A percentile compares a stretch with the other conserved stretches of the same genome.
These are phyloP conservation scores for Hermetia illucens DNA, from an alignment of 1,140 invertebrate genomes.

Conservation along the genomic window DNA sequence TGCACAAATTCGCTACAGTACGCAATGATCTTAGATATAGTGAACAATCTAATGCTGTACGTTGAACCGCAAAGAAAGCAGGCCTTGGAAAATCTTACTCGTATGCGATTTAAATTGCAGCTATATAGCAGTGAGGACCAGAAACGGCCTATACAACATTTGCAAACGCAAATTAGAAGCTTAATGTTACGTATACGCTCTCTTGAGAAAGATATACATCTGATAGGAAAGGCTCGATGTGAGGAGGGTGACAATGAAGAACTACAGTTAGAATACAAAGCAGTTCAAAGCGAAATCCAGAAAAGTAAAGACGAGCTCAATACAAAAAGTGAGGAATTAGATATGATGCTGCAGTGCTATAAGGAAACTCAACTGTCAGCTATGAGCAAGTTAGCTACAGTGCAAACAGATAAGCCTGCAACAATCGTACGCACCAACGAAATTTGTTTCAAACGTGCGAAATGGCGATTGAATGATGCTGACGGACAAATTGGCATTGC, in stretches of 20 bases:
- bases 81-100: constrained; percentile 71
- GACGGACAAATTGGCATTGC: constrained; percentile 96
- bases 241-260: constrained; percentile 54
- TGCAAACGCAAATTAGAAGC: constrained; percentile 74
- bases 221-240: constrained; percentile 64
- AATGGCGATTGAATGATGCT: constrained; percentile 92
- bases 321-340: constrained; percentile 78
- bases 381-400: constrained; percentile 37
- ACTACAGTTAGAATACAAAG: constrained; percentile 55
- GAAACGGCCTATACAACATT: constrained; percentile 75
- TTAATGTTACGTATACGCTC: constrained; percentile 65
- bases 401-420: constrained; percentile 44
- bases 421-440: constrained; percentile 80
- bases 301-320: constrained; percentile 83
- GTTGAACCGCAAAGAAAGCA: constrained; percentile 92
- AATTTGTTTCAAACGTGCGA: constrained; percentile 97
- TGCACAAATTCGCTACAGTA: constrained; percentile 94
- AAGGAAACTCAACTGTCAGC: constrained; percentile 66
- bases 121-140: constrained; percentile 82
- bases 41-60: constrained; percentile 93
- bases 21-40: constrained; percentile 90
- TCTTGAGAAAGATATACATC: constrained; percentile 82
- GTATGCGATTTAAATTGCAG: constrained; percentile 87
- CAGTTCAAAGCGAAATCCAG: constrained; percentile 54
- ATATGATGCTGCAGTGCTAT: constrained; percentile 80